Conservation (phyloP, 2,888 invertebrate species). For the Neoaliturus tenellus region DNA sequence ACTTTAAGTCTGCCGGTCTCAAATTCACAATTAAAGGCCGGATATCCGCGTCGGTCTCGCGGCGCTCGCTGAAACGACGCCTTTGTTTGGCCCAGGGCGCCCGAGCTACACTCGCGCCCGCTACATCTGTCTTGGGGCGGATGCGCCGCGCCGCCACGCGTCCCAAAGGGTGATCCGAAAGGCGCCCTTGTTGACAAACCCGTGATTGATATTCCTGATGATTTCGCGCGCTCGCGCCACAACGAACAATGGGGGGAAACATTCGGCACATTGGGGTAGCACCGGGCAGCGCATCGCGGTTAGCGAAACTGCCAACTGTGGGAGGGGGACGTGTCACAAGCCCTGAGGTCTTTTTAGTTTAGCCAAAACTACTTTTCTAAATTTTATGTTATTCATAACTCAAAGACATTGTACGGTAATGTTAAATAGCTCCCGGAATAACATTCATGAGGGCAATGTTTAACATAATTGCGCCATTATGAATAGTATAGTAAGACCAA, state of each 20-base stretch:
- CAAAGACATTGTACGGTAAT: too few relatives aligned
- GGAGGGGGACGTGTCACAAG: too few relatives aligned
- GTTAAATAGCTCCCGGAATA: too few relatives aligned
- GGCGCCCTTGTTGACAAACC: conserved; percentile 31
- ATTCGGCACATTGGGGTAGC: background rate
- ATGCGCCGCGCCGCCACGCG: conserved; percentile 9
- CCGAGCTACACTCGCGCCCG: background rate
- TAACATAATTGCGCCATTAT: too few relatives aligned
- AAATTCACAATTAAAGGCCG: conserved; percentile 33
- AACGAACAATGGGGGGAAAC: background rate
- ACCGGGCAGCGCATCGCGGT: background rate
- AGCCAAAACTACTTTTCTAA: too few relatives aligned
- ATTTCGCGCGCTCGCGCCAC: conserved; percentile 3
- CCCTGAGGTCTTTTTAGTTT: too few relatives aligned
- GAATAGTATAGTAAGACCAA: too few relatives aligned
- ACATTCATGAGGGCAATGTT: too few relatives aligned
- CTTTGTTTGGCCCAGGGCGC: background rate
- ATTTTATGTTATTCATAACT: too few relatives aligned
- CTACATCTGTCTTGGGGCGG: background rate
- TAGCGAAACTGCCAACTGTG: too few relatives aligned
- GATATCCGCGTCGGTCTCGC: conserved; percentile 17
- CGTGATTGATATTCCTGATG: conserved; percentile 21
- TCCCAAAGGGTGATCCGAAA: conserved; percentile 28
- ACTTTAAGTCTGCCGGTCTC: background rate
- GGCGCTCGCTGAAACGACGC: background rate